Evolutionary conservation across 2,797 vertebrate species (phyloP).

Genomic region (Siniperca obscura): DNA sequence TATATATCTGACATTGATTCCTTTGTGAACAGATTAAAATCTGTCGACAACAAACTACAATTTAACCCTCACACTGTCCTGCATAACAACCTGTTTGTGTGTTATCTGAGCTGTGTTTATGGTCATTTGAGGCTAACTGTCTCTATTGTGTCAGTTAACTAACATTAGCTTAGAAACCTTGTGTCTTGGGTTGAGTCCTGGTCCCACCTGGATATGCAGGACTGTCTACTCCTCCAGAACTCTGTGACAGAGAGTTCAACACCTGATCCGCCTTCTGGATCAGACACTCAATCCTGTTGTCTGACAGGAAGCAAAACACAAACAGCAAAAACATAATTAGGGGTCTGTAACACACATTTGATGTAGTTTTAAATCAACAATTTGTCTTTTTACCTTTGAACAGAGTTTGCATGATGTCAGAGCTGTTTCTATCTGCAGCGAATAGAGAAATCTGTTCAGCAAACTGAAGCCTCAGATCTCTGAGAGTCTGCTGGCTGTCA

Average conservation of each 20-base stretch:
- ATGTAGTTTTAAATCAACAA: not conserved
- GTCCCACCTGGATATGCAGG: slow-evolving; percentile 46
- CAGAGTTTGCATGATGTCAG: slow-evolving; percentile 2
- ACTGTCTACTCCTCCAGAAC: slow-evolving; percentile 22
- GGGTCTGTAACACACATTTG: too few relatives aligned
- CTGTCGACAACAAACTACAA: not conserved
- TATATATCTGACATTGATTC: not conserved
- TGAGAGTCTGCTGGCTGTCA: slow-evolving; percentile 51
- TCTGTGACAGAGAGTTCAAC: slow-evolving; percentile 68
- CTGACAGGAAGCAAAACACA: slow-evolving; percentile 38
- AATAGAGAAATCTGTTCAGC: slow-evolving; percentile 71
- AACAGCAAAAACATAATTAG: not conserved
- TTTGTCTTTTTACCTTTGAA: slow-evolving; percentile 51
- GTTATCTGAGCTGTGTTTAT: not conserved
- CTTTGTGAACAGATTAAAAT: not conserved
- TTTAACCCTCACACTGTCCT: not conserved
- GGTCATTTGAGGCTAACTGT: not conserved
- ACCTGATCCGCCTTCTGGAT: slow-evolving; percentile 83
- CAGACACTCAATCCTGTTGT: slow-evolving; percentile 69
- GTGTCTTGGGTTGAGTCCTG: not conserved
- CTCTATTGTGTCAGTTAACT: not conserved
- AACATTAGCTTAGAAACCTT: not conserved
- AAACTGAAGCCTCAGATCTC: slow-evolving; percentile 69
- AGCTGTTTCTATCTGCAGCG: slow-evolving; percentile 34
- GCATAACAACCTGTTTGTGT: not conserved